These are phyloP conservation scores for Pristionchus pacificus DNA, from an alignment of 1,140 invertebrate genomes.

Conservation along the genomic window DNA sequence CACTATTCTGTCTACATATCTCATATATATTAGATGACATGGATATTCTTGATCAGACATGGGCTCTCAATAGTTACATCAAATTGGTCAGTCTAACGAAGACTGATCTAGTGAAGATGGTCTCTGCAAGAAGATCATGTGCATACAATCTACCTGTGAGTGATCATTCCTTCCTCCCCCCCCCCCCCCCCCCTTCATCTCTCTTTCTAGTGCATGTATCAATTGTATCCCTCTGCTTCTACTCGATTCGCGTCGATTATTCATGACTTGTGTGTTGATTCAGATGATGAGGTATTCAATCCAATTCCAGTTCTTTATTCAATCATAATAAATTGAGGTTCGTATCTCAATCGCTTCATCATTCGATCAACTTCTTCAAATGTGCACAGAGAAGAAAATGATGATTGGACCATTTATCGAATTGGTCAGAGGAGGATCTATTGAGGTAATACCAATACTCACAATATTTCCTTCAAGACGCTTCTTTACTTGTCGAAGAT, in stretches of 20 bases:
- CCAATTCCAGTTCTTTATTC: background rate
- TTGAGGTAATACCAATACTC: too few species aligned
- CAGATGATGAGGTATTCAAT: background rate
- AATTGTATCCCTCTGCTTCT: background rate
- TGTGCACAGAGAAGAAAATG: background rate
- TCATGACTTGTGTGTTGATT: background rate
- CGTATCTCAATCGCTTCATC: background rate
- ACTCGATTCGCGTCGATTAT: background rate
- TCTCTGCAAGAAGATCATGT: background rate
- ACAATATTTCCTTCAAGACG: background rate
- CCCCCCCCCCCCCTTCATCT: background rate
- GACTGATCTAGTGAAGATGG: background rate
- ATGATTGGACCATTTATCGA: background rate
- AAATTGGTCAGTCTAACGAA: background rate
- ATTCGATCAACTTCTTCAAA: background rate
- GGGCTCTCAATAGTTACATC: background rate
- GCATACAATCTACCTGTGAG: background rate
- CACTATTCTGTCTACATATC: background rate
- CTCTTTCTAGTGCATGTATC: background rate
- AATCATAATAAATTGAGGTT: background rate
- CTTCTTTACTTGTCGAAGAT: background rate
- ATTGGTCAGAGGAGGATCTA: background rate
- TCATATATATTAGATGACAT: slow-evolving; percentile 4
- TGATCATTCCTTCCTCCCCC: background rate
- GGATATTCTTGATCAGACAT: background rate